Percentiles rank a stretch among this genome's conserved stretches.
phyloP scores from a whole-genome alignment of 2,888 invertebrate species.

The Sympetrum striolatum region DNA sequence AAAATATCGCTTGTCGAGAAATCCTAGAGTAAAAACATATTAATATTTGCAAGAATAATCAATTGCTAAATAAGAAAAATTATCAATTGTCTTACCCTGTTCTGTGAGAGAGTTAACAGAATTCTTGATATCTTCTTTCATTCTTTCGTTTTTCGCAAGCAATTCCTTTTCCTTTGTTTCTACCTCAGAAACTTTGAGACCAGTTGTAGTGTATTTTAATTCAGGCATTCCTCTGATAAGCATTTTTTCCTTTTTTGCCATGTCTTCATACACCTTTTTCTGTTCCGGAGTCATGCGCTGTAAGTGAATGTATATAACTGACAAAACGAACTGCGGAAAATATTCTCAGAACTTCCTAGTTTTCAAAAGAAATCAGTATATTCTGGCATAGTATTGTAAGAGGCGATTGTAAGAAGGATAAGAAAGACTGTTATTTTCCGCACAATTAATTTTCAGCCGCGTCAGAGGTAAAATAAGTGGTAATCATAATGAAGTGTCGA shows the following conservation, averaged over 20 bases:
- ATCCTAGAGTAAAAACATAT: constrained; percentile 49
- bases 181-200: constrained; percentile 52
- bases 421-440: no score
- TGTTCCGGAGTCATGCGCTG: background rate
- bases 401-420: no score
- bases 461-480: no score
- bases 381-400: no score
- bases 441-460: no score
- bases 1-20: constrained; percentile 53
- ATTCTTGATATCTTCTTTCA: constrained; percentile 52
- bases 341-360: no score
- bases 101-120: constrained; percentile 46
- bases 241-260: constrained; percentile 53
- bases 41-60: background rate
- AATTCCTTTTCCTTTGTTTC: constrained; percentile 49
- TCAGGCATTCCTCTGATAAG: constrained; percentile 21
- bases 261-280: constrained; percentile 51
- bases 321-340: no score
- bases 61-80: background rate
- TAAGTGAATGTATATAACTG: background rate
- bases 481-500: no score
- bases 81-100: background rate
- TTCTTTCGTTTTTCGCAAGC: constrained; percentile 50
- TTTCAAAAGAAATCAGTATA: no score
- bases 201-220: constrained; percentile 54